phyloP scores from a whole-genome alignment of 1,140 invertebrate genomes.

The Caenorhabditis briggsae region DNA sequence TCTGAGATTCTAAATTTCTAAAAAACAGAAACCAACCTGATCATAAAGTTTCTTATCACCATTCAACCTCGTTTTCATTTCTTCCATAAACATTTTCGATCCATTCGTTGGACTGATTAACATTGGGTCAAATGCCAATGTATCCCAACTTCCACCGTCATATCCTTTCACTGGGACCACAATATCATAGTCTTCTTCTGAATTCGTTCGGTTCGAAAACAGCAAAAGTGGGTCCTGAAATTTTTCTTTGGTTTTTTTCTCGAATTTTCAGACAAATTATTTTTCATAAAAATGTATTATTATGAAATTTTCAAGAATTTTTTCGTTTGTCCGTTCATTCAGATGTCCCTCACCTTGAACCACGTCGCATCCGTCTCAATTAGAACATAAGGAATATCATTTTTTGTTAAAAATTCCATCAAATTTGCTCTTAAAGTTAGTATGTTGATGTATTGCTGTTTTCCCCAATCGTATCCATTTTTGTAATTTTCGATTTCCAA shows the following conservation, averaged over 20 bases:
- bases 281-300: no score
- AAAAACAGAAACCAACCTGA: slow-evolving; percentile 66
- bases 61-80: slow-evolving; percentile 64
- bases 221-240: slow-evolving; percentile 64
- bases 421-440: slow-evolving; percentile 68
- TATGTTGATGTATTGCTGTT: slow-evolving; percentile 69
- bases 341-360: slow-evolving; percentile 59
- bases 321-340: no score
- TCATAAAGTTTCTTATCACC: slow-evolving; percentile 65
- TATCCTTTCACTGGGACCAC: slow-evolving; percentile 70
- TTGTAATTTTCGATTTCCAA: slow-evolving; percentile 64
- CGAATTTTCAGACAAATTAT: no score
- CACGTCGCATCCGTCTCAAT: slow-evolving; percentile 74
- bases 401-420: slow-evolving; percentile 33
- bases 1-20: no score
- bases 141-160: slow-evolving; percentile 54
- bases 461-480: slow-evolving; percentile 69
- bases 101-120: slow-evolving; percentile 69
- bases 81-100: slow-evolving; percentile 64
- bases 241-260: no score
- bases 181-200: slow-evolving; percentile 71
- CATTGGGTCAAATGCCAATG: slow-evolving; percentile 73
- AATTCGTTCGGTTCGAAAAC: slow-evolving; percentile 53
- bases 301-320: no score
- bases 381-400: slow-evolving; percentile 68